Percentiles rank a stretch among this genome's conserved stretches.
phyloP scores from a whole-genome alignment of 2,797 vertebrate species.

The Rhinatrema bivittatum region DNA sequence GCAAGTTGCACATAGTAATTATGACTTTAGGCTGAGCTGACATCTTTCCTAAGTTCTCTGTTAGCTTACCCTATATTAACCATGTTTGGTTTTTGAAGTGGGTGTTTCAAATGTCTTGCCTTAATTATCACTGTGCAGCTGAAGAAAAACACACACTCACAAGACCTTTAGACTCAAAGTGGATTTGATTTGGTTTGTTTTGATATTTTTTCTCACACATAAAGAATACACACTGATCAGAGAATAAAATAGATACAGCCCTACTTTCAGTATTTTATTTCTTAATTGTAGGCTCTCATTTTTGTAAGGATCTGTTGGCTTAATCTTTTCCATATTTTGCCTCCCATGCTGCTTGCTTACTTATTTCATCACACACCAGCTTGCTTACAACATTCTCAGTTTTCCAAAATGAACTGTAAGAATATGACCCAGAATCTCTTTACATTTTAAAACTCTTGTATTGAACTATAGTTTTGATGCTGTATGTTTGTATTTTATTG shows the following conservation, averaged over 20 bases:
- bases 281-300: conserved; percentile 39
- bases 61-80: conserved; percentile 49
- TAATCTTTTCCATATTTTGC: conserved; percentile 22
- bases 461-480: conserved; percentile 1
- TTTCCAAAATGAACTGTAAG: conserved; percentile 19
- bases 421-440: too few species aligned
- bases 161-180: conserved; percentile 26
- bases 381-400: conserved; percentile 24
- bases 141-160: conserved; percentile 33
- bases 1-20: conserved; percentile 45
- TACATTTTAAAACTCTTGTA: conserved; percentile 25
- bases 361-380: conserved; percentile 30
- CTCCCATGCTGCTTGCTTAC: conserved; percentile 29
- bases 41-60: conserved; percentile 42
- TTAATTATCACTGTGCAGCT: conserved; percentile 50
- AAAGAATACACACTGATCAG: conserved; percentile 49
- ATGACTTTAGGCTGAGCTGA: conserved; percentile 47
- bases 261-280: conserved; percentile 38
- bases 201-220: conserved; percentile 42
- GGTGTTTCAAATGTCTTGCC: conserved; percentile 50
- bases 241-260: conserved; percentile 17
- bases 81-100: conserved; percentile 43
- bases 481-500: conserved; percentile 11
- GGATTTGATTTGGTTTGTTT: conserved; percentile 45
- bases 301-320: conserved; percentile 21